Percentiles rank a stretch among this genome's conserved stretches.
Conservation (phyloP, 1,140 invertebrate genomes). For the Drosophila sulfurigaster region DNA sequence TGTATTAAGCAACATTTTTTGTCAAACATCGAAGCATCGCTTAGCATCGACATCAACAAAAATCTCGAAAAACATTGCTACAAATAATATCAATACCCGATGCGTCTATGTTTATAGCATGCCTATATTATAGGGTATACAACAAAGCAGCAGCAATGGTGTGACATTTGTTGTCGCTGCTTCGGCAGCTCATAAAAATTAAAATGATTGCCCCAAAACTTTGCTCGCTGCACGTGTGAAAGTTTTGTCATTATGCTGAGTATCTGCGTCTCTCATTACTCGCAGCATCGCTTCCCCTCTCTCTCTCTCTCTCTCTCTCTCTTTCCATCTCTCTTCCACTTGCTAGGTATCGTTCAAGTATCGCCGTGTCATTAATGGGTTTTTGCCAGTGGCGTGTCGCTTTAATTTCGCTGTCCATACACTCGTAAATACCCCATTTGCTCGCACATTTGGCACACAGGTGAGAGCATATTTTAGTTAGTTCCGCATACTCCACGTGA, state of each 20-base stretch:
- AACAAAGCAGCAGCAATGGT: not conserved
- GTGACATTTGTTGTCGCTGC: slow-evolving; percentile 18
- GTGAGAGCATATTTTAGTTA: slow-evolving; percentile 12
- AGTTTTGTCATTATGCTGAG: slow-evolving; percentile 77
- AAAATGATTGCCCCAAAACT: slow-evolving; percentile 75
- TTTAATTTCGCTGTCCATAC: slow-evolving; percentile 15
- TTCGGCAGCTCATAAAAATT: slow-evolving; percentile 75
- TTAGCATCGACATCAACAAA: too few relatives aligned
- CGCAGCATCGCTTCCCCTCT: not conserved
- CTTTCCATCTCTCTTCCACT: too few relatives aligned
- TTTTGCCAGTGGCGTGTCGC: slow-evolving; percentile 19
- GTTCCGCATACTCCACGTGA: not conserved
- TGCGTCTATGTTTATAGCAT: too few relatives aligned
- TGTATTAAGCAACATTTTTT: too few relatives aligned
- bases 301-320: too few relatives aligned
- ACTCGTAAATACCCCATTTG: not conserved
- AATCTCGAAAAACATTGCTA: too few relatives aligned
- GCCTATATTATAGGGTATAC: slow-evolving; percentile 14
- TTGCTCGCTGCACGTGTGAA: slow-evolving; percentile 67
- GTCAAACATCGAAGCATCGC: too few relatives aligned
- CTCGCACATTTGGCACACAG: not conserved
- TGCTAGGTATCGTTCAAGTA: slow-evolving; percentile 18
- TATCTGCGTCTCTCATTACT: slow-evolving; percentile 9
- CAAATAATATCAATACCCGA: too few relatives aligned
- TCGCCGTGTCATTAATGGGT: slow-evolving; percentile 70